Evolutionary conservation across 2,888 invertebrate genomes (phyloP), one percentile per base, ranked within the genome.

Genomic region (Drosophila ezoana): DNA sequence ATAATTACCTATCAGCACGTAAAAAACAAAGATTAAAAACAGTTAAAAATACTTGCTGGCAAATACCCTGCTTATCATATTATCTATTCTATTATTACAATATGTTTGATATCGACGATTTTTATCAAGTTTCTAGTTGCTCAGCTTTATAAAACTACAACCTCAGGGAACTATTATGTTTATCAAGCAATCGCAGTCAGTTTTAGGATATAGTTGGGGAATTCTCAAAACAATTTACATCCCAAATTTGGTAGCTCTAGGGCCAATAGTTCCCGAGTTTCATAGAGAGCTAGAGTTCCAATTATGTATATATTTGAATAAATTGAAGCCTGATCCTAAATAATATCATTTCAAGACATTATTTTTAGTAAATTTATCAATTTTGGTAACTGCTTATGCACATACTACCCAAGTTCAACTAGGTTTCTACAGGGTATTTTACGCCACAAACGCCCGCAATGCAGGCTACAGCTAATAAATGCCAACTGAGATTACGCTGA

Each of bases 401-500:
- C 10, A 35, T 3, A 35, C 4, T 4, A 35, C 13, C 35, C 35
- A n/a, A 37, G 37, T 2, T 8, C n/a, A 37, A 37, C 45, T 13
- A 35, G 28, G 14, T 9, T 23, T 10, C 13, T 59, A 63, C 37
- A 75, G 71, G 70, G 76, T 73, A 59, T 70, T 14, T 18, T 13
- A 38, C 9, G 44, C n/a, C n/a, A 44, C n/a, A 13, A 11, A 10
- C 10, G 18, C 38, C 47, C 11, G 32, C 53, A 20, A 18, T 13
- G 10, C 4, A 28, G 32, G 14, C 53, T 33, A 37, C 28, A 51
- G 49, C 58, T 65, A 63, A 66, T 48, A 72, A 49, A 53, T 49
- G 52, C 51, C 67, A 53, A 65, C 81, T 56, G 60, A 79, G 76
- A 81, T 82, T 64, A 57, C 58, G 41, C n/a, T 8, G 62, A 32